Base-by-base conservation (phyloP, 2,888 invertebrate species). In the Cephonodes hylas region DNA sequence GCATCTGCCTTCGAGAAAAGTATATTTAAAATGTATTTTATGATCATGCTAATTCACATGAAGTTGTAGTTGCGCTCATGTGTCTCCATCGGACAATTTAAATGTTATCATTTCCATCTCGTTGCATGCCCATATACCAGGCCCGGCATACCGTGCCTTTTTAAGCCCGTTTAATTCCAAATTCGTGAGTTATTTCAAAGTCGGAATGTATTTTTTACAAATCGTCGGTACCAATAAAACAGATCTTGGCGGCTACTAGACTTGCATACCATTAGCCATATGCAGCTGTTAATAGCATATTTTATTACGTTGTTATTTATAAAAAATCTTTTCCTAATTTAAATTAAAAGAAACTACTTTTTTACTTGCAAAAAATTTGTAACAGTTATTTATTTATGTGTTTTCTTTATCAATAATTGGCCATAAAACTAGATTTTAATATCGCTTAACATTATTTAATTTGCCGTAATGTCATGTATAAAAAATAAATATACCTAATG, bases 131-230 rank as follows among this genome's bases (percentile, higher is more conserved):
- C 66, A 71, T 65, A 62, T 65, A 61, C 70, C 68, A 64, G 57
- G 68, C 64, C 61, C 70, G 59, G 66, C 75, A 80, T 81, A 74
- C 79, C 76, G 70, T 66, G 67, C 76, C 78, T 72, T 80, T 61
- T 72, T 64, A 62, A 74, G 73, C 57, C 64, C 59, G 73, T 72
- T 77, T 81, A 75, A 78, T 81, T 74, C 73, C 72, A 73, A 77
- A 80, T 77, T 80, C 81, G 80, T 80, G 78, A 73, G 69, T 69
- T 74, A 74, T 74, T 79, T 73, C 70, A 73, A 72, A 70, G 66
- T 67, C 67, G 67, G 64, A 63, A 63, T 63, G 64, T 64, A 69
- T 70, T 70, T 71, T 68, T 69, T 68, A 63, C 46, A 63, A 65
- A 45, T 46, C 13, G 46, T 27, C 18, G 59, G 56, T 58, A 61